Percentiles rank a stretch among this genome's conserved stretches.
Evolutionary conservation across 2,888 invertebrate genomes (phyloP).

Genomic region (Perizoma flavofasciatum): DNA sequence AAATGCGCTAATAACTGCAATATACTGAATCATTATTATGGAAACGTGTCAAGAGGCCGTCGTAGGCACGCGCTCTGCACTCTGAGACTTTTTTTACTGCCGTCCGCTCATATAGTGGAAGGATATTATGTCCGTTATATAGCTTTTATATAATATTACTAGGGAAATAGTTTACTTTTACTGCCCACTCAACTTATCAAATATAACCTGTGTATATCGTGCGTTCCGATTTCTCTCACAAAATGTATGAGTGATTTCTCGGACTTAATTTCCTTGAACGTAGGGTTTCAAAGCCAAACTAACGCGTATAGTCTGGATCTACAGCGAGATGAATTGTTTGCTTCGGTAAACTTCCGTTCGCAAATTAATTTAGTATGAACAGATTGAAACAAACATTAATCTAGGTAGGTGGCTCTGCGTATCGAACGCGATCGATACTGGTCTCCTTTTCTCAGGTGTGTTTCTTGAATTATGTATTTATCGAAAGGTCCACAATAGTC

Average conservation of each 20-base stretch:
- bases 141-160: conserved; percentile 57
- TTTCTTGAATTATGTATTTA: conserved; percentile 39
- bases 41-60: conserved; percentile 65
- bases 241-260: conserved; percentile 48
- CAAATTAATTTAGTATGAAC: conserved; percentile 44
- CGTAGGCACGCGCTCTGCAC: conserved; percentile 48
- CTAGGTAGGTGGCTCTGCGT: conserved; percentile 8
- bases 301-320: conserved; percentile 40
- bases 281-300: conserved; percentile 46
- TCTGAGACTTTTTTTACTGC: conserved; percentile 38
- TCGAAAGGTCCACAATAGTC: conserved; percentile 35
- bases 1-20: conserved; percentile 60
- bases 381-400: conserved; percentile 35
- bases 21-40: conserved; percentile 65
- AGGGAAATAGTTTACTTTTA: conserved; percentile 39
- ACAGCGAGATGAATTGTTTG: conserved; percentile 46
- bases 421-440: conserved; percentile 4
- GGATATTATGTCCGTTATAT: conserved; percentile 11
- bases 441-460: conserved; percentile 16
- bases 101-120: conserved; percentile 20
- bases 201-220: conserved; percentile 30
- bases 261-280: conserved; percentile 44
- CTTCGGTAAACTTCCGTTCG: conserved; percentile 44
- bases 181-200: conserved; percentile 33
- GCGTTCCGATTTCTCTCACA: conserved; percentile 37